Percentiles rank a stretch among this genome's conserved stretches.
These are phyloP conservation scores for Sesia apiformis DNA, from an alignment of 2,888 invertebrate species.

Conservation along the genomic window DNA sequence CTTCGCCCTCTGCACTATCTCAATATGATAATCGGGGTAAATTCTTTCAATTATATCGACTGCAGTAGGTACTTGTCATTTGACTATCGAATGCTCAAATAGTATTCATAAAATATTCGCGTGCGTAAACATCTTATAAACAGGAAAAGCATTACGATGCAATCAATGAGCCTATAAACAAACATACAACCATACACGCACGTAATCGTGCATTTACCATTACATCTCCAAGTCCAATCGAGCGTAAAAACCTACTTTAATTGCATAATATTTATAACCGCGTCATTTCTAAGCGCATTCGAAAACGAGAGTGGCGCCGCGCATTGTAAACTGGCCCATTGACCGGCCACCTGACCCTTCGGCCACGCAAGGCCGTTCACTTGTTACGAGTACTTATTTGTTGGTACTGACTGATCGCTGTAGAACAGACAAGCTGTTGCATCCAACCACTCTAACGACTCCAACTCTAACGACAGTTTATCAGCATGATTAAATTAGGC, in stretches of 20 bases:
- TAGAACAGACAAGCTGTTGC: neutral
- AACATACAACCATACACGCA: neutral
- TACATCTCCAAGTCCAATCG: neutral
- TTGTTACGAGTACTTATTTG: constrained; percentile 10
- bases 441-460: constrained; percentile 6
- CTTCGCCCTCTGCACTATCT: too few relatives aligned
- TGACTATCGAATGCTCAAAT: too few relatives aligned
- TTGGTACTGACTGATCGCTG: neutral
- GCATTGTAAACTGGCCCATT: constrained; percentile 44
- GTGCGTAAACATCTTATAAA: too few relatives aligned
- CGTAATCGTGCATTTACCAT: neutral
- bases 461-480: neutral
- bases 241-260: neutral
- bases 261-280: neutral
- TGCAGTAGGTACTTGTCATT: too few relatives aligned
- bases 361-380: constrained; percentile 46
- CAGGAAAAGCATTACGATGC: too few relatives aligned
- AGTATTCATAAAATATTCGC: too few relatives aligned
- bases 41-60: too few relatives aligned
- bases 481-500: too few relatives aligned
- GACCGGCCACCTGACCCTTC: constrained; percentile 52
- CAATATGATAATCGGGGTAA: too few relatives aligned
- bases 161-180: too few relatives aligned
- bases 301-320: constrained; percentile 40
- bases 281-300: constrained; percentile 12